Percentiles rank a stretch among this genome's conserved stretches.
phyloP scores from a whole-genome alignment of 1,140 invertebrate species.

The Drosophila sechellia region DNA sequence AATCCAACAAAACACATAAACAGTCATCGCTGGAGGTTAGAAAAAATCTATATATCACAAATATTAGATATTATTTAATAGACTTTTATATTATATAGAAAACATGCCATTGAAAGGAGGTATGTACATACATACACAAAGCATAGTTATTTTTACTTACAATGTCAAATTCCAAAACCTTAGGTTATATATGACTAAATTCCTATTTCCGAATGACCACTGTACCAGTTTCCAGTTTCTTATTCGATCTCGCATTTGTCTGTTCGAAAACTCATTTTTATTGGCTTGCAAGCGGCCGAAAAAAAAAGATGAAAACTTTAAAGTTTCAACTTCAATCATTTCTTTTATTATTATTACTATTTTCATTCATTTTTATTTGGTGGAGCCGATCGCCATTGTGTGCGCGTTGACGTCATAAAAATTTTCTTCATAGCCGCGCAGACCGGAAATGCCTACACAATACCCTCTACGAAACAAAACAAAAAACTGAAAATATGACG shows the following conservation, averaged over 20 bases:
- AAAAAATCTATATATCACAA: neutral
- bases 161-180: no score
- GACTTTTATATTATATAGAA: no score
- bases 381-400: conserved; percentile 33
- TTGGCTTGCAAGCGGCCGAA: conserved; percentile 45
- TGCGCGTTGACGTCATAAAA: conserved; percentile 71
- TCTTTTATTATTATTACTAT: conserved; percentile 48
- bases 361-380: conserved; percentile 25
- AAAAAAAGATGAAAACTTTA: conserved; percentile 46
- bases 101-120: no score
- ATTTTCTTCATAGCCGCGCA: conserved; percentile 58
- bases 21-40: neutral
- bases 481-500: conserved; percentile 1
- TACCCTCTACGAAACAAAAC: conserved; percentile 31
- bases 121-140: no score
- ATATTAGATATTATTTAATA: neutral
- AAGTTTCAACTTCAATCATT: conserved; percentile 27
- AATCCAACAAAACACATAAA: conserved; percentile 16
- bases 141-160: no score
- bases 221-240: conserved; percentile 23
- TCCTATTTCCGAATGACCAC: neutral
- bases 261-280: conserved; percentile 37
- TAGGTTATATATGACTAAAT: no score
- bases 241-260: conserved; percentile 25
- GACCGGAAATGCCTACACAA: conserved; percentile 73